Evolutionary conservation across 2,888 invertebrate genomes (phyloP).

Genomic region (Marasmarcha lunaedactyla): DNA sequence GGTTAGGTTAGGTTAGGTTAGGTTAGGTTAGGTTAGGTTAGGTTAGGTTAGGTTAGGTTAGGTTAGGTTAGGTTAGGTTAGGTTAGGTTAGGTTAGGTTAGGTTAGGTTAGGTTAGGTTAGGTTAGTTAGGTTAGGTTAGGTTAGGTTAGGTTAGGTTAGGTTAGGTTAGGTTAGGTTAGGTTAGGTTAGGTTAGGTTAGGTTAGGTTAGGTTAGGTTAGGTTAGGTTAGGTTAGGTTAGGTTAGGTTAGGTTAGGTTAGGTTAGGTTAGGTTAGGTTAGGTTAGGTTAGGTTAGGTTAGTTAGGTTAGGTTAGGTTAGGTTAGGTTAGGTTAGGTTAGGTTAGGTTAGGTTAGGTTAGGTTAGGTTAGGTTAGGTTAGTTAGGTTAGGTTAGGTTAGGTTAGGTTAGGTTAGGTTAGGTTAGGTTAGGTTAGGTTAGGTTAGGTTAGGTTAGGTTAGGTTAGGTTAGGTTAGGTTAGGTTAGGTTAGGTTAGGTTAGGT

Average conservation of each 20-base stretch:
- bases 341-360: constrained; percentile 10
- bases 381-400: constrained; percentile 12
- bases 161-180: constrained; percentile 13
- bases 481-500: constrained; percentile 10
- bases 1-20: constrained; percentile 1
- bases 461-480: constrained; percentile 12
- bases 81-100: constrained; percentile 11
- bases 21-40: neutral
- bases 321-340: constrained; percentile 14
- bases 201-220: constrained; percentile 21
- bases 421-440: constrained; percentile 8
- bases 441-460: constrained; percentile 6
- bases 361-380: constrained; percentile 9
- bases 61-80: constrained; percentile 10
- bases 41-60: constrained; percentile 12
- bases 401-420: constrained; percentile 13
- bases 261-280: constrained; percentile 20
- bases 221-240: constrained; percentile 13
- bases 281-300: constrained; percentile 16
- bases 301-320: constrained; percentile 17
- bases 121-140: constrained; percentile 11
- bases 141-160: constrained; percentile 15
- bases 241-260: constrained; percentile 18
- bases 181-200: constrained; percentile 21
- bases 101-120: constrained; percentile 5